Conservation (phyloP, 2,888 invertebrate genomes). For the Melitaea athalia region DNA sequence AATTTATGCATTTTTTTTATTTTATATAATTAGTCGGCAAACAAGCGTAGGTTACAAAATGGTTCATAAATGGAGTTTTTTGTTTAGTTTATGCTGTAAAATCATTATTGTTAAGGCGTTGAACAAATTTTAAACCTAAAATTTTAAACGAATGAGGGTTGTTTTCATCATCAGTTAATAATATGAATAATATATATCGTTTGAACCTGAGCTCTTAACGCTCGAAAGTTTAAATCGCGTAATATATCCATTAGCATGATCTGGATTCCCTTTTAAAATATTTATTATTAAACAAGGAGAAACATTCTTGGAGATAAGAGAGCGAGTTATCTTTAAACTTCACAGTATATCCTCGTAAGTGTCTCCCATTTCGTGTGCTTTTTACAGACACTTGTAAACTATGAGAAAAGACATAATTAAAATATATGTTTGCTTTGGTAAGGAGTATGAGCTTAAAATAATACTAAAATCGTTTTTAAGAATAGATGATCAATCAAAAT, state of each 20-base stretch:
- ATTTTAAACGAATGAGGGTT: too few relatives aligned
- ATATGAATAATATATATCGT: too few relatives aligned
- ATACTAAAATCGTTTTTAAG: neutral
- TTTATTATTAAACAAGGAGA: slow-evolving; percentile 30
- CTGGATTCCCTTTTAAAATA: slow-evolving; percentile 25
- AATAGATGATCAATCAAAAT: neutral
- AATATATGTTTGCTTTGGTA: neutral
- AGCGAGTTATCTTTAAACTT: slow-evolving; percentile 26
- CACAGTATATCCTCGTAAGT: slow-evolving; percentile 16
- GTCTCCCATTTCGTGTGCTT: slow-evolving; percentile 13
- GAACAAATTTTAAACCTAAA: too few relatives aligned
- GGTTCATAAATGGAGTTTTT: too few relatives aligned
- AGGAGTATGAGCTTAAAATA: neutral
- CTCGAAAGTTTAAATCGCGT: neutral
- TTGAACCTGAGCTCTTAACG: neutral
- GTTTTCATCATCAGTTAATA: too few relatives aligned
- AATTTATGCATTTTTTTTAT: too few relatives aligned
- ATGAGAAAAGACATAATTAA: neutral
- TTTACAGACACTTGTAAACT: slow-evolving; percentile 1
- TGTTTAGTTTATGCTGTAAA: too few relatives aligned
- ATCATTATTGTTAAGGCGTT: too few relatives aligned
- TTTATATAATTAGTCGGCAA: too few relatives aligned
- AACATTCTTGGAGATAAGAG: slow-evolving; percentile 25
- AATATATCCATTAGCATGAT: slow-evolving; percentile 20
- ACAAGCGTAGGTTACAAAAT: too few relatives aligned